Percentiles rank a stretch among this genome's conserved stretches.
Evolutionary conservation across 2,113 vertebrate species (phyloP).

Genomic region (Equus przewalskii): DNA sequence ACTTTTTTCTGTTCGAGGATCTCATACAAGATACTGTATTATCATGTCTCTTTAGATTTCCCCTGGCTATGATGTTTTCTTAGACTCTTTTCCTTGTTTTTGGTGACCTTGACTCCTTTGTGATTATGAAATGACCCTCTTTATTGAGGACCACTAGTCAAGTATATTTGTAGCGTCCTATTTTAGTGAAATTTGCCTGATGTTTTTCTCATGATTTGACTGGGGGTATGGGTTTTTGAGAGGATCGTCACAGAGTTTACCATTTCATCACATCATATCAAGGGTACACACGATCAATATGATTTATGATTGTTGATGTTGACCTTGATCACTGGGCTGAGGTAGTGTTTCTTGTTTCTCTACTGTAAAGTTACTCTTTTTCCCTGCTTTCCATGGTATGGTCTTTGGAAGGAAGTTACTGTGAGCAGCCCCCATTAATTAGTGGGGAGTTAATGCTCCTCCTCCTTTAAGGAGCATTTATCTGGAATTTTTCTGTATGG

Average conservation of each 20-base stretch:
- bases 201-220: neutral
- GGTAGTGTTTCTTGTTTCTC: constrained; percentile 9
- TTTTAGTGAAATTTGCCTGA: neutral
- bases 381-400: neutral
- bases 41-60: neutral
- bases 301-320: neutral
- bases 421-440: neutral
- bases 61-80: neutral
- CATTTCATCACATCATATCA: neutral
- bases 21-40: neutral
- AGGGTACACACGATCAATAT: neutral
- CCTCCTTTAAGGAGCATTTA: constrained; percentile 12
- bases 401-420: neutral
- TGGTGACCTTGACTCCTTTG: neutral
- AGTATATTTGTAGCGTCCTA: neutral
- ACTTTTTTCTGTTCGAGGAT: neutral
- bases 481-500: neutral
- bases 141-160: neutral
- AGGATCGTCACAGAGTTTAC: neutral
- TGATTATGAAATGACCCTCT: neutral
- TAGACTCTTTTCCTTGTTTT: neutral
- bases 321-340: neutral
- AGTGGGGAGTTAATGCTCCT: neutral
- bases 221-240: neutral
- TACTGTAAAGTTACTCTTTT: neutral